Conservation (phyloP, 2,113 vertebrate genomes). For the Zapus hudsonius region DNA sequence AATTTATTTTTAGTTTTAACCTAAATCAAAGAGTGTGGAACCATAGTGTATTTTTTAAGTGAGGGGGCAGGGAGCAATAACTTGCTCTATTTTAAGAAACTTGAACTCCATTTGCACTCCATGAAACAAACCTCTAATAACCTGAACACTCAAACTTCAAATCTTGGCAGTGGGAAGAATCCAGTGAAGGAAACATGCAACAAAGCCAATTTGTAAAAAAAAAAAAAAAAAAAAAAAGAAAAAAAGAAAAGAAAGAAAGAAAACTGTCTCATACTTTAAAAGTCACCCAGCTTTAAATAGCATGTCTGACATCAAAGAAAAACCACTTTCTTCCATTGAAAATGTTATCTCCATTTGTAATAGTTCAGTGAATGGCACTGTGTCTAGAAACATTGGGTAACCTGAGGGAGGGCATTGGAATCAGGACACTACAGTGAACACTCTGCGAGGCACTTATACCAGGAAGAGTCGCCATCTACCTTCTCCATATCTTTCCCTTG, state of each 20-base stretch:
- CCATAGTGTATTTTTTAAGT: constrained; percentile 39
- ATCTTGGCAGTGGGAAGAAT: constrained; percentile 65
- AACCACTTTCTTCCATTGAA: constrained; percentile 16
- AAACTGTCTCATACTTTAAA: constrained; percentile 41
- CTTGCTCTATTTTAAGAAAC: constrained; percentile 76
- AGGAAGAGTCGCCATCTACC: neutral
- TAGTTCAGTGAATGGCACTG: neutral
- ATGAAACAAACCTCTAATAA: constrained; percentile 62
- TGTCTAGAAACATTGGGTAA: neutral
- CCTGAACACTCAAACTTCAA: constrained; percentile 65
- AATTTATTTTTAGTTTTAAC: constrained; percentile 76
- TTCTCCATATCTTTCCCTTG: neutral
- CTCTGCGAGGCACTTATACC: neutral
- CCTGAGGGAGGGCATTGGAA: neutral
- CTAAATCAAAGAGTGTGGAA: constrained; percentile 74
- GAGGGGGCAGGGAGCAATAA: constrained; percentile 44
- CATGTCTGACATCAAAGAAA: constrained; percentile 24
- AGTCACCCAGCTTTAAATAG: constrained; percentile 52
- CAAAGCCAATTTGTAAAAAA: constrained; percentile 42
- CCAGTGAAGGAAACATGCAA: constrained; percentile 53
- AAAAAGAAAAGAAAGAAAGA: too few species aligned
- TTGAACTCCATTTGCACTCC: constrained; percentile 72
- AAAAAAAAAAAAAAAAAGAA: too few species aligned
- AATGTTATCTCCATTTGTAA: neutral
- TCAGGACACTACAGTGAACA: neutral